phyloP scores from a whole-genome alignment of 1,140 invertebrate genomes.

The Micrasema minimum region DNA sequence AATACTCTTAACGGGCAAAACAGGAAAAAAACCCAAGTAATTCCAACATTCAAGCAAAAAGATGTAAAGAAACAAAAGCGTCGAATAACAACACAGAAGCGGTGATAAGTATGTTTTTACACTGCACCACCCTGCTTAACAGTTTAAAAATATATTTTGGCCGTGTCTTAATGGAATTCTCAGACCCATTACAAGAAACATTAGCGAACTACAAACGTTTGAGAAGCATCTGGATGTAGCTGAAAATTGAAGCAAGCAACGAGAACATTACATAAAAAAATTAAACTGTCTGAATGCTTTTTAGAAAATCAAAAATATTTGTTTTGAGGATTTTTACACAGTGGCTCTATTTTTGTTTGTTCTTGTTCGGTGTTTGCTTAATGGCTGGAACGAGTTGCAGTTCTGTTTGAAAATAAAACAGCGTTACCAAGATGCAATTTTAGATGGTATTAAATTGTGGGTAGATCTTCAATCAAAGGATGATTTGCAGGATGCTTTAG shows the following conservation, averaged over 20 bases:
- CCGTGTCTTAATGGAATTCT: conserved; percentile 18
- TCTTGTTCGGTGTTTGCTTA: neutral
- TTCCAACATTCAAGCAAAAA: neutral
- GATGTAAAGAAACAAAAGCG: neutral
- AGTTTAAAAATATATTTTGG: neutral
- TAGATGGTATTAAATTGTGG: conserved; percentile 8
- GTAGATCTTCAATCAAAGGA: conserved; percentile 26
- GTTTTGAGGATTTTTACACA: conserved; percentile 7
- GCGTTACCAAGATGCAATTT: conserved; percentile 31
- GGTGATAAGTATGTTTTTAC: neutral
- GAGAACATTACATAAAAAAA: no score
- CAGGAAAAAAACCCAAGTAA: neutral
- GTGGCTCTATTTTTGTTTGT: neutral
- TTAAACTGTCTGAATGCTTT: no score
- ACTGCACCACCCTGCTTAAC: neutral
- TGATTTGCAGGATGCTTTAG: conserved; percentile 18
- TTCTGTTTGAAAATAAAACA: no score
- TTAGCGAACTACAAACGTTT: conserved; percentile 10
- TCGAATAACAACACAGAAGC: neutral
- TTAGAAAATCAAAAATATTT: no score
- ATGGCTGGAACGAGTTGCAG: neutral
- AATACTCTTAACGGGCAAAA: neutral
- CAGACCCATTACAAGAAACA: conserved; percentile 23
- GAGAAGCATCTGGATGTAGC: neutral
- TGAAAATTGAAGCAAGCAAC: neutral